Evolutionary conservation across 2,113 vertebrate genomes (phyloP).

Genomic region (Myodes glareolus): DNA sequence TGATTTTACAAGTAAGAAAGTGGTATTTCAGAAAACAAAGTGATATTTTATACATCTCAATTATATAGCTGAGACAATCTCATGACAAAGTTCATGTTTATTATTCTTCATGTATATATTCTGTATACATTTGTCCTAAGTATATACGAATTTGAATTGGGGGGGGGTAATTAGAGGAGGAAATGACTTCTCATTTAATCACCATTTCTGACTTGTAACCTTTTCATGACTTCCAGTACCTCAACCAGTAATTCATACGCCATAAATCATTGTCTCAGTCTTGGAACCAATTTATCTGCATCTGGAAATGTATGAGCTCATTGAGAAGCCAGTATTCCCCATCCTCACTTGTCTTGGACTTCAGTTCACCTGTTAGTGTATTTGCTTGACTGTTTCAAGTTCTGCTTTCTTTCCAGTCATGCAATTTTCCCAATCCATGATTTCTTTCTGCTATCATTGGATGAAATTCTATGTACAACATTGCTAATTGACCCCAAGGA

Average conservation of each 20-base stretch:
- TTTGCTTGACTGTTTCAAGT: constrained; percentile 39
- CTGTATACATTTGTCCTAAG: neutral
- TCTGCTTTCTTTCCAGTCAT: constrained; percentile 40
- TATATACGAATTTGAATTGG: neutral
- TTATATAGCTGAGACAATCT: neutral
- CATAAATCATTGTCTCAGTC: neutral
- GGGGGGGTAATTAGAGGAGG: neutral
- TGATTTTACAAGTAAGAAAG: neutral
- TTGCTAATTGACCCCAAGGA: neutral
- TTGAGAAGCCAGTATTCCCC: neutral
- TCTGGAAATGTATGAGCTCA: constrained; percentile 1
- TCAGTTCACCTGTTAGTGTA: constrained; percentile 1
- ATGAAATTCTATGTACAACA: neutral
- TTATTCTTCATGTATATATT: neutral
- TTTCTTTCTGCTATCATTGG: neutral
- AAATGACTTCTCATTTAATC: neutral
- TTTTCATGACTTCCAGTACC: neutral
- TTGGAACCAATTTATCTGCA: constrained; percentile 2
- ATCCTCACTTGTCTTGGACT: constrained; percentile 13
- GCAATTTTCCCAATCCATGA: neutral
- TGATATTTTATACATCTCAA: neutral
- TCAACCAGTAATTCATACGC: neutral
- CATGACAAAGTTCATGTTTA: neutral
- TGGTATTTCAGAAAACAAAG: constrained; percentile 20
- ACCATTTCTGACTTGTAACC: neutral